Evolutionary conservation across 1,140 invertebrate species (phyloP).

Genomic region (Heliconius eleuchia): DNA sequence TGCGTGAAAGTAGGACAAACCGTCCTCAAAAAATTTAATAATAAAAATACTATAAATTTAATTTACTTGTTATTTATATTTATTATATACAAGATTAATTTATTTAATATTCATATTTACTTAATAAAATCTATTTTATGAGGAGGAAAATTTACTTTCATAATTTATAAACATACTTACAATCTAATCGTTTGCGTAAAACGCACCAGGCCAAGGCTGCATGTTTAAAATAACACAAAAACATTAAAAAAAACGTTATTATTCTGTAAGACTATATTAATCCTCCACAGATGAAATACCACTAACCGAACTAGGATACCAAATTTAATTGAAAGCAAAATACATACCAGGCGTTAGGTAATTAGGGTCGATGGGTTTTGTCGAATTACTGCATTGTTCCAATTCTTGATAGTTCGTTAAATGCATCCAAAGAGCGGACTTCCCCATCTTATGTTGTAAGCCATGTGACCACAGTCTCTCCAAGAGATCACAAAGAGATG

Average conservation of each 20-base stretch:
- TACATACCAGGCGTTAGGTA: slow-evolving; percentile 90
- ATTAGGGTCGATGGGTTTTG: slow-evolving; percentile 90
- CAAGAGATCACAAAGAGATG: slow-evolving; percentile 97
- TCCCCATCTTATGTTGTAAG: slow-evolving; percentile 96
- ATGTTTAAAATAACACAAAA: slow-evolving; percentile 46
- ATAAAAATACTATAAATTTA: neutral
- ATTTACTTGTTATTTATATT: too few species aligned
- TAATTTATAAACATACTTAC: slow-evolving; percentile 83
- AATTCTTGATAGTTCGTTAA: slow-evolving; percentile 93
- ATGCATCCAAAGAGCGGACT: slow-evolving; percentile 97
- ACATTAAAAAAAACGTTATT: neutral
- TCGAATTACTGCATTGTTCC: slow-evolving; percentile 89
- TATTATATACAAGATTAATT: too few species aligned
- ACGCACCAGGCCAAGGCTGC: slow-evolving; percentile 95
- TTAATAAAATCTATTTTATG: neutral
- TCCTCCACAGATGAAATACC: neutral
- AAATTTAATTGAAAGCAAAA: neutral
- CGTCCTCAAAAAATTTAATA: neutral
- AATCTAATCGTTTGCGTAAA: slow-evolving; percentile 92
- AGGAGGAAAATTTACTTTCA: neutral
- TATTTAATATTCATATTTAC: too few species aligned
- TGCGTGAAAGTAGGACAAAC: neutral
- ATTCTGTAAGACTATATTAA: neutral
- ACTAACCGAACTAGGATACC: neutral
- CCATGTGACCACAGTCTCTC: slow-evolving; percentile 99